Conservation (phyloP, 2,113 vertebrate species). For the Pantherophis guttatus region DNA sequence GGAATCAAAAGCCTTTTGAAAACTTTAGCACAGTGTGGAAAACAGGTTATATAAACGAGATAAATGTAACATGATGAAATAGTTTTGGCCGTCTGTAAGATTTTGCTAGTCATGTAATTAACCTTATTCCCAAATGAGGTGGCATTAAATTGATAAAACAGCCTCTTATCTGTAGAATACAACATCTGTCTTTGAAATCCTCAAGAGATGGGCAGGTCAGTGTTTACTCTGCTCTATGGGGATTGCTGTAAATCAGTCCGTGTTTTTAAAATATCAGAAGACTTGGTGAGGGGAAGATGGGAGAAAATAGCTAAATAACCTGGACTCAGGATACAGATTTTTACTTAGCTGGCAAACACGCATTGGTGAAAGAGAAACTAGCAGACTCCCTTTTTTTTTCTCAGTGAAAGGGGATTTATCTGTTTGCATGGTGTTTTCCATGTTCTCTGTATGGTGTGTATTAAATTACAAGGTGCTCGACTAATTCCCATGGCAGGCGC, state of each 20-base stretch:
- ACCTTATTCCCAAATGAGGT: conserved; percentile 21
- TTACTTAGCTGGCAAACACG: not conserved
- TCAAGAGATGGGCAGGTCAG: not conserved
- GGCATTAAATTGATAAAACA: conserved; percentile 27
- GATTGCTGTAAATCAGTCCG: not conserved
- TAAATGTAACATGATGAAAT: conserved; percentile 10
- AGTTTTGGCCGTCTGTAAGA: conserved; percentile 4
- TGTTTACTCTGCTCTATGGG: conserved; percentile 1
- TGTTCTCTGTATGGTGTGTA: not conserved
- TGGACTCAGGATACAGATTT: not conserved
- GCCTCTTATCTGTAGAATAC: not conserved
- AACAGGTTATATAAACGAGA: conserved; percentile 12
- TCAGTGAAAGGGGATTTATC: not conserved
- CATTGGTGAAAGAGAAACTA: not conserved
- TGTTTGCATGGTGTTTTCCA: not conserved
- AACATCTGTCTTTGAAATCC: conserved; percentile 30
- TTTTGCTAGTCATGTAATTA: conserved; percentile 46
- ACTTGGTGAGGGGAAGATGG: not conserved
- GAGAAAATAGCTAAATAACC: not conserved
- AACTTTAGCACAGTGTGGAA: not conserved
- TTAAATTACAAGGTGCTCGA: conserved; percentile 58
- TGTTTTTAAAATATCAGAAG: conserved; percentile 6
- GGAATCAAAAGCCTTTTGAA: not conserved
- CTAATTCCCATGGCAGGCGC: conserved; percentile 61
- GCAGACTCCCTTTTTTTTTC: not conserved